Percentiles rank a stretch among this genome's conserved stretches.
Evolutionary conservation across 53 echinoderm and acorn worm species (phyloP).

Genomic region (Apostichopus leukothele): DNA sequence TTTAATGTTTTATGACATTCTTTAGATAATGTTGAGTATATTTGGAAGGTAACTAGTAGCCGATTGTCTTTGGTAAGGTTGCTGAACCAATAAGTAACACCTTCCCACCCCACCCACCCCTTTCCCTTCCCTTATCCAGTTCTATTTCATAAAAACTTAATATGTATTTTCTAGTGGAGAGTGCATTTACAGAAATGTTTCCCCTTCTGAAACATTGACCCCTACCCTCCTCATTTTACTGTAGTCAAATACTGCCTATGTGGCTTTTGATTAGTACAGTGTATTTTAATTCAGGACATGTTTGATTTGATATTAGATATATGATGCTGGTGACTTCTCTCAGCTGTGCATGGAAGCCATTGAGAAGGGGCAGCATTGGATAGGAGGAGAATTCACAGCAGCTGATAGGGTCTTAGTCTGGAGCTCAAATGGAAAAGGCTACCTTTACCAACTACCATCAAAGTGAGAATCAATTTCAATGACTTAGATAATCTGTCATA

Average conservation of each 20-base stretch:
- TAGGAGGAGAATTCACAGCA: constrained; percentile 94
- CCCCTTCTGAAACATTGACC: no score
- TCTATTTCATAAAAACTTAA: no score
- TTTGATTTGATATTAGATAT: constrained; percentile 62
- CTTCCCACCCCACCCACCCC: no score
- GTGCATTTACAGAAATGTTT: no score
- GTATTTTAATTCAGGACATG: not conserved
- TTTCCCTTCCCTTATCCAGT: no score
- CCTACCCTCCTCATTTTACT: not conserved
- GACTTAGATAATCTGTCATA: no score
- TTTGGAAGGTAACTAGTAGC: no score
- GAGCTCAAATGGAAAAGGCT: constrained; percentile 93
- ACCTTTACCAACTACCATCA: constrained; percentile 96
- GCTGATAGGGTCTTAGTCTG: constrained; percentile 95
- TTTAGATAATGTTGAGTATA: no score
- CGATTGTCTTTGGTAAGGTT: no score
- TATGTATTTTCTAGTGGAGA: no score
- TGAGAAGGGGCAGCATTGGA: constrained; percentile 94
- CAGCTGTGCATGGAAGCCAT: constrained; percentile 88
- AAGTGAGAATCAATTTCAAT: constrained; percentile 61
- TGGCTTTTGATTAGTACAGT: not conserved
- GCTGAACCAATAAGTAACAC: no score
- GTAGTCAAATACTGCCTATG: not conserved
- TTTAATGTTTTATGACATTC: no score
- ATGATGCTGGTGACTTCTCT: constrained; percentile 96